Evolutionary conservation across 1,140 invertebrate species (phyloP).

Genomic region (Penaeus japonicus): DNA sequence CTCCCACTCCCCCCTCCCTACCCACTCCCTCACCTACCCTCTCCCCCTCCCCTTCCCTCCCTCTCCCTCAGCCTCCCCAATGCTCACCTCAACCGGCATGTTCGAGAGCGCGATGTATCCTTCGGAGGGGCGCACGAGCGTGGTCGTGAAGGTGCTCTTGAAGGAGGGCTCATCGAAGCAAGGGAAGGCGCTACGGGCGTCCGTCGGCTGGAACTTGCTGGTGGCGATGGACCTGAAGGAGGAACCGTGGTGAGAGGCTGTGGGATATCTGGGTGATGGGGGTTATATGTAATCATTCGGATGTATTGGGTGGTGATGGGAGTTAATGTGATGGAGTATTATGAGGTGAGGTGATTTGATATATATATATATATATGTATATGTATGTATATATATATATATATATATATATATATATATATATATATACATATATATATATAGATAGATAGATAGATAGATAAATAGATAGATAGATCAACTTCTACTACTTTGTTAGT

Average conservation of each 20-base stretch:
- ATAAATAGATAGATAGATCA: no score
- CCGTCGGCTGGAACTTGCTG: slow-evolving; percentile 73
- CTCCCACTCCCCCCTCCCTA: not conserved
- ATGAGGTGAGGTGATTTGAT: no score
- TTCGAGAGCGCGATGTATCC: slow-evolving; percentile 80
- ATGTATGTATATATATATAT: no score
- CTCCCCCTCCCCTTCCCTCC: not conserved
- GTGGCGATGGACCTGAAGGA: slow-evolving; percentile 65
- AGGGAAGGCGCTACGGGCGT: slow-evolving; percentile 74
- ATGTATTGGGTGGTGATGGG: not conserved
- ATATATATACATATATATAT: no score
- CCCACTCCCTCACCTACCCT: not conserved
- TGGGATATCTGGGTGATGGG: not conserved
- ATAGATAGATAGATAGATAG: no score
- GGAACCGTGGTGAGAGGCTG: not conserved
- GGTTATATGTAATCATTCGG: not conserved
- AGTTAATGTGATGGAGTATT: no score
- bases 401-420: no score
- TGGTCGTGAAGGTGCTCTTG: slow-evolving; percentile 86
- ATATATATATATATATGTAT: no score
- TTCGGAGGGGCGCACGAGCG: slow-evolving; percentile 73
- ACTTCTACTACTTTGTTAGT: no score
- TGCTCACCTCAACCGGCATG: slow-evolving; percentile 69
- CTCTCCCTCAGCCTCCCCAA: not conserved
- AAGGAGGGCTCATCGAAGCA: slow-evolving; percentile 96